Conservation (phyloP, 2,797 vertebrate species). For the Premnoplex brunnescens region DNA sequence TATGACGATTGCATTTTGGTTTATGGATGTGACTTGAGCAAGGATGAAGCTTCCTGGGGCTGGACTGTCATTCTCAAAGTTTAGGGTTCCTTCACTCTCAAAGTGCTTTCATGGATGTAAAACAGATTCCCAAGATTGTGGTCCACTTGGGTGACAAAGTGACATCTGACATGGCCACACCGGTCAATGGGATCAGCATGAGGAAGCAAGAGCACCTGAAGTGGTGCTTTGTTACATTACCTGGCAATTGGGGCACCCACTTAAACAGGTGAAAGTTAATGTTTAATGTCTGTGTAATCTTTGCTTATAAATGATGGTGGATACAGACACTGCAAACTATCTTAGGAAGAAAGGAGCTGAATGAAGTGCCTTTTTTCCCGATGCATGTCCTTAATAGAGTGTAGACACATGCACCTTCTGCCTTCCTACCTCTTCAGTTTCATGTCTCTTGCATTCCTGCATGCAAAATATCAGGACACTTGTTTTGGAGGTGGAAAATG, state of each 20-base stretch:
- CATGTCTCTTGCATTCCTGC: not conserved
- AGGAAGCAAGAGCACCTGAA: not conserved
- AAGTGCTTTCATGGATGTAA: not conserved
- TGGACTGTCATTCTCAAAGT: not conserved
- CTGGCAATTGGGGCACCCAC: not conserved
- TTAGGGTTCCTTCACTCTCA: not conserved
- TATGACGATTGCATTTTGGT: not conserved
- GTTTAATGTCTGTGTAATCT: not conserved
- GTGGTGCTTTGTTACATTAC: not conserved
- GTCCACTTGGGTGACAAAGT: not conserved
- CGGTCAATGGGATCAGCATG: rapidly evolving
- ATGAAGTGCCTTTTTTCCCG: not conserved
- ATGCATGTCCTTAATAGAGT: not conserved
- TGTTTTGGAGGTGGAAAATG: not conserved
- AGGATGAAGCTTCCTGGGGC: not conserved
- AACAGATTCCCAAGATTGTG: not conserved
- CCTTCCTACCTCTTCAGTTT: not conserved
- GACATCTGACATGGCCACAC: rapidly evolving
- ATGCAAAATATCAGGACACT: not conserved
- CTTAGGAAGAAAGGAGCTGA: not conserved
- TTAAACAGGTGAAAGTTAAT: not conserved
- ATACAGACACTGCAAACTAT: not conserved
- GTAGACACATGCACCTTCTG: not conserved
- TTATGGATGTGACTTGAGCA: not conserved
- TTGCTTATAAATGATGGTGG: not conserved